These are phyloP conservation scores for Crioceris asparagi DNA, from an alignment of 2,888 invertebrate genomes.

Conservation along the genomic window DNA sequence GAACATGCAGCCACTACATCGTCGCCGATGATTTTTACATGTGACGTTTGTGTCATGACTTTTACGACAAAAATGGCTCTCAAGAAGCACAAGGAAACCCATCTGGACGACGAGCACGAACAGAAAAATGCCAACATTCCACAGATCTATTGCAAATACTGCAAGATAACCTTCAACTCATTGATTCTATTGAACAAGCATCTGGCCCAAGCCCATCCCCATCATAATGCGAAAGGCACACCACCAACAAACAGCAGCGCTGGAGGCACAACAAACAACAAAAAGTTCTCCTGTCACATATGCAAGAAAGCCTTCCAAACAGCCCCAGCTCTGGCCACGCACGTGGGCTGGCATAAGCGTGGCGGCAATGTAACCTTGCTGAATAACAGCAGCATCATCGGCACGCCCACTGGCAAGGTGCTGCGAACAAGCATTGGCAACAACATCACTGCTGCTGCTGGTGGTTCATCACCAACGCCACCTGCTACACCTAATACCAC, in stretches of 20 bases:
- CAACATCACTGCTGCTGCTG: no score
- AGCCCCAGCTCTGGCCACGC: conserved; percentile 49
- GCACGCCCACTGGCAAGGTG: no score
- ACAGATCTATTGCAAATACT: conserved; percentile 30
- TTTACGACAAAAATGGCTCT: conserved; percentile 36
- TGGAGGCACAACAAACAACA: conserved; percentile 14
- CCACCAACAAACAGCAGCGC: conserved; percentile 17
- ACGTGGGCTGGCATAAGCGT: conserved; percentile 50
- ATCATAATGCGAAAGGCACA: conserved; percentile 12
- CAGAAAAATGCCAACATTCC: conserved; percentile 8
- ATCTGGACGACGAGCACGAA: conserved; percentile 21
- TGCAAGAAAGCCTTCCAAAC: conserved; percentile 53
- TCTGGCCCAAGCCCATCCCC: conserved; percentile 31
- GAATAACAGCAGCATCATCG: no score
- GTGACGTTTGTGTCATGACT: conserved; percentile 37
- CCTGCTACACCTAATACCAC: no score
- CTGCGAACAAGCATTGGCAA: no score
- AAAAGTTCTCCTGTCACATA: conserved; percentile 46
- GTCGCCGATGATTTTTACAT: conserved; percentile 27
- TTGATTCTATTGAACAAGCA: conserved; percentile 26
- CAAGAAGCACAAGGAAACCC: conserved; percentile 34
- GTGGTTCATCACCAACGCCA: no score
- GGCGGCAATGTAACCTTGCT: conserved; percentile 26
- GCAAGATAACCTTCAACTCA: conserved; percentile 29
- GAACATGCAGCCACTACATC: conserved; percentile 12